These are phyloP conservation scores for Halcyon malimbica DNA, from an alignment of 2,113 vertebrate species.

Conservation along the genomic window DNA sequence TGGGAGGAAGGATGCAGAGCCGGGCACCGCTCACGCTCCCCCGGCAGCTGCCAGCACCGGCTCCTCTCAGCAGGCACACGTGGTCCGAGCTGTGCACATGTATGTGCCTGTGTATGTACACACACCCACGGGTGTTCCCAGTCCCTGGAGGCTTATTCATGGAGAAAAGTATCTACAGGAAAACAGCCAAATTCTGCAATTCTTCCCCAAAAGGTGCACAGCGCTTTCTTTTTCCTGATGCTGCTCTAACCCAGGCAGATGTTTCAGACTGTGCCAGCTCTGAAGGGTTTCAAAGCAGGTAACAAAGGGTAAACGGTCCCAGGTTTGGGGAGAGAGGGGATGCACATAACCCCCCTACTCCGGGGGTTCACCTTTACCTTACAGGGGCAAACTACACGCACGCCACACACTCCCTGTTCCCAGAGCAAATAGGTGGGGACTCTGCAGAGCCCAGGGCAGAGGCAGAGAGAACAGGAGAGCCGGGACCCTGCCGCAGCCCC, in stretches of 20 bases:
- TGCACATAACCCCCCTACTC: neutral
- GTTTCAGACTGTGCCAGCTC: neutral
- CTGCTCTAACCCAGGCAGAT: neutral
- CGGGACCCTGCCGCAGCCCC: neutral
- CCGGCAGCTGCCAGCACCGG: neutral
- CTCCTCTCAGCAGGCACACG: neutral
- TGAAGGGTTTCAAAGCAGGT: neutral
- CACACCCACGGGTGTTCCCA: neutral
- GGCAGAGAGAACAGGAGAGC: neutral
- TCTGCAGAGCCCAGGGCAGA: neutral
- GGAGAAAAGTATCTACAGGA: neutral
- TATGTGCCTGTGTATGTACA: accelerated
- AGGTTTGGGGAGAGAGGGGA: neutral
- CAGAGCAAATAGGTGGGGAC: neutral
- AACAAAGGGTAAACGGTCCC: neutral
- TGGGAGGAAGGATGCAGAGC: neutral
- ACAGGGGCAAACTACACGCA: neutral
- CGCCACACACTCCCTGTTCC: neutral
- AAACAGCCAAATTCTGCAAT: neutral
- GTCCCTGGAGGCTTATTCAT: neutral
- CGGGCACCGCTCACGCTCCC: neutral
- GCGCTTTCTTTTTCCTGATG: accelerated
- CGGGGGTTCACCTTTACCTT: neutral
- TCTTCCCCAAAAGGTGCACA: neutral
- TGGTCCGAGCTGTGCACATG: neutral